phyloP scores from a whole-genome alignment of 2,797 vertebrate genomes.

The Darevskia nairensis region DNA sequence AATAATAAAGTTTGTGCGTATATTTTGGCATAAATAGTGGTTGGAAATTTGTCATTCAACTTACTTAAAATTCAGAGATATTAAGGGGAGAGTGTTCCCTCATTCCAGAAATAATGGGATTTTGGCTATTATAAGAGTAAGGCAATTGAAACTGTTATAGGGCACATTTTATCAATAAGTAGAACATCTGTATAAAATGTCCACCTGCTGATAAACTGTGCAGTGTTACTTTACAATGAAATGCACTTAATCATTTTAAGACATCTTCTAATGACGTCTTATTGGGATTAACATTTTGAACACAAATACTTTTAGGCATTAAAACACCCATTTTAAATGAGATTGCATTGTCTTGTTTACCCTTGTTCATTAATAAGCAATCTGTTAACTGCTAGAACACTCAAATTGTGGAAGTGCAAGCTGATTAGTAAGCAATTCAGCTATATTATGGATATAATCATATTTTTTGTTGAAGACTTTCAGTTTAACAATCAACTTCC shows the following conservation, averaged over 20 bases:
- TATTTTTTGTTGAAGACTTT: slow-evolving; percentile 76
- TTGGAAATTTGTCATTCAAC: slow-evolving; percentile 79
- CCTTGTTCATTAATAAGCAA: slow-evolving; percentile 83
- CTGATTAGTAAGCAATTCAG: slow-evolving; percentile 78
- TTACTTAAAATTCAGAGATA: slow-evolving; percentile 84
- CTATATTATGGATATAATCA: slow-evolving; percentile 74
- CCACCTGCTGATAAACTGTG: slow-evolving; percentile 76
- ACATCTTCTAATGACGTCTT: slow-evolving; percentile 75
- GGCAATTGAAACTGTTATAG: slow-evolving; percentile 78
- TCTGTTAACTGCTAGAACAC: slow-evolving; percentile 79
- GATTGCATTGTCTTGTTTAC: slow-evolving; percentile 82
- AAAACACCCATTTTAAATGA: slow-evolving; percentile 78
- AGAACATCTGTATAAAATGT: slow-evolving; percentile 78
- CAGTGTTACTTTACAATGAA: slow-evolving; percentile 71
- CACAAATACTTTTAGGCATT: slow-evolving; percentile 80
- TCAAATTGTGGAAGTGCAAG: slow-evolving; percentile 72
- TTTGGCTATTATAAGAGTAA: slow-evolving; percentile 78
- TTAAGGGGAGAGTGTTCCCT: slow-evolving; percentile 78
- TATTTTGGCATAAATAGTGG: slow-evolving; percentile 81
- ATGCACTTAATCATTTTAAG: slow-evolving; percentile 77
- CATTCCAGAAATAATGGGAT: slow-evolving; percentile 83
- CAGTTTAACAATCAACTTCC: slow-evolving; percentile 68
- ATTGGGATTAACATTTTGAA: slow-evolving; percentile 79
- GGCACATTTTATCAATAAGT: slow-evolving; percentile 78
- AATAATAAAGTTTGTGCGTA: slow-evolving; percentile 80